phyloP scores from a whole-genome alignment of 2,888 invertebrate species.

The Hemistola chrysoprasaria region DNA sequence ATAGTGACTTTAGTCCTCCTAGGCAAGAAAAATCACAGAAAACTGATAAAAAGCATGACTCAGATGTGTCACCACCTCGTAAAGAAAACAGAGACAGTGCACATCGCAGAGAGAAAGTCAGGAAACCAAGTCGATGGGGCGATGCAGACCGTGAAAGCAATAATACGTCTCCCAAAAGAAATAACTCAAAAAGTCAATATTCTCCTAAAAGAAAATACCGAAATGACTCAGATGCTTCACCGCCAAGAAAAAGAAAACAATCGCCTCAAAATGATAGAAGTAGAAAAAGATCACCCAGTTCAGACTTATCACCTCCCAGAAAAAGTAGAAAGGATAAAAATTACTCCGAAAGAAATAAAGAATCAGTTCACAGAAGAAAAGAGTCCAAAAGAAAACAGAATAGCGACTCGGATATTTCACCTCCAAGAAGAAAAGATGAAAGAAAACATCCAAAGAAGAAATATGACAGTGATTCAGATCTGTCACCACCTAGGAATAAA shows the following conservation, averaged over 20 bases:
- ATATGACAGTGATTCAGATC: slow-evolving; percentile 37
- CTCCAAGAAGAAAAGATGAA: slow-evolving; percentile 10
- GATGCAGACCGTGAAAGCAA: slow-evolving; percentile 18
- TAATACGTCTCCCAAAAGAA: slow-evolving; percentile 14
- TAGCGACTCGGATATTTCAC: slow-evolving; percentile 43
- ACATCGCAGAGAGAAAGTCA: slow-evolving; percentile 6
- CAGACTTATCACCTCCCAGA: slow-evolving; percentile 48
- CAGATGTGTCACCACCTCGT: slow-evolving; percentile 39
- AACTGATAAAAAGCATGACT: slow-evolving; percentile 26
- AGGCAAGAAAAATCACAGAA: slow-evolving; percentile 28
- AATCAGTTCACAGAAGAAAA: slow-evolving; percentile 6
- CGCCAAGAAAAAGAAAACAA: slow-evolving; percentile 14
- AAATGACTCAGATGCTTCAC: slow-evolving; percentile 20
- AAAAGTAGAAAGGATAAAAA: slow-evolving; percentile 29
- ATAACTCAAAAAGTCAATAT: slow-evolving; percentile 41
- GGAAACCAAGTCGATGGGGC: slow-evolving; percentile 29
- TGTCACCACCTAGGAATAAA: slow-evolving; percentile 37
- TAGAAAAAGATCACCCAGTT: slow-evolving; percentile 18
- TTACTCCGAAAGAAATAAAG: slow-evolving; percentile 34
- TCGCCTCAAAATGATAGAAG: slow-evolving; percentile 11
- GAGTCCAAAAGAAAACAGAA: slow-evolving; percentile 22
- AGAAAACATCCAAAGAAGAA: background rate
- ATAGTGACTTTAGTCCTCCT: slow-evolving; percentile 56
- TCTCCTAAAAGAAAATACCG: slow-evolving; percentile 45
- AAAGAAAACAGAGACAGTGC: slow-evolving; percentile 16